Base-by-base conservation (phyloP, 2,797 vertebrate species). In the Sus cebifrons region DNA sequence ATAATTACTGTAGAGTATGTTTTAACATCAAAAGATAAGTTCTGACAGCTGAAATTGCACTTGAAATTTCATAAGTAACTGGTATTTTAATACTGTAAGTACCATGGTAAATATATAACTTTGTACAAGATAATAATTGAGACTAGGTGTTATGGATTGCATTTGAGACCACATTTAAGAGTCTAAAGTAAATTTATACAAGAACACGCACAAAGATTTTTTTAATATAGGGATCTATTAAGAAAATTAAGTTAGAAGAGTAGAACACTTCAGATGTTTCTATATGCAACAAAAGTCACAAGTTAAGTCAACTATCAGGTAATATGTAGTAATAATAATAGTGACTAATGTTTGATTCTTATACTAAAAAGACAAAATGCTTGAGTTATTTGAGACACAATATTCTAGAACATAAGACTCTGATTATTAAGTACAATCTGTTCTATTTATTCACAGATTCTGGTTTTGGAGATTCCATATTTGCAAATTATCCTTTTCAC, bases 21-120 rank as follows among this genome's bases (percentile, higher is more conserved):
- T 95, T 77, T 87, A 91, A 54, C 7, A 67, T 71, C 15, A 44
- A 78, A 94, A 78, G 10, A 49, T 83, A 71, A 73, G 10, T 67
- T 70, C 5, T 86, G n/a, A 13, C 64, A 81, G 62, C 13, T 64
- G n/a, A 82, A 85, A 89, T 67, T 85, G 15, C 8, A 82, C 71
- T 49, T 75, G n/a, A 86, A 64, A 71, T 58, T 92, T 11, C 20
- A 70, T 75, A 75, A 89, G 13, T 75, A 68, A 23, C 27, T 85
- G 13, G 3, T 9, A 92, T 67, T 75, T 89, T 71, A 86, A 90
- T 27, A 49, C 44, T 10, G 6, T 6, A 49, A 49, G 44, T 49
- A 93, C 32, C 64, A 18, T 75, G 27, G 6, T 29, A 82, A 81
- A 29, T 79, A 78, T 36, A 40, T 27, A 74, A 13, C 40, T 56